These are phyloP conservation scores for Abscondita cerata DNA, from an alignment of 2,888 invertebrate species.

Conservation along the genomic window DNA sequence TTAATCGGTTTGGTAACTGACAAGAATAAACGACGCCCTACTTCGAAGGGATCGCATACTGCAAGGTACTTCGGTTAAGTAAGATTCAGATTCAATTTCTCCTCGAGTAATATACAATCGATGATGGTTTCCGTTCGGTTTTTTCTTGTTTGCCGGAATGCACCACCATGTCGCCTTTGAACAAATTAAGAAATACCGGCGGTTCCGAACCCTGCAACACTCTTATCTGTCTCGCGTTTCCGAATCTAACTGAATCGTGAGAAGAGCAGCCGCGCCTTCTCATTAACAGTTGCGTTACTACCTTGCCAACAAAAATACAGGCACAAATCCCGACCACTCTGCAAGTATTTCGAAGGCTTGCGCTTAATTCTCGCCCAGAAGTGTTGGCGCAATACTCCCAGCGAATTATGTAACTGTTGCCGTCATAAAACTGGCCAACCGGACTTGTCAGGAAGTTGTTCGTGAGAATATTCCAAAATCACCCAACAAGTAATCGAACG, in stretches of 20 bases:
- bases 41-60: slow-evolving; percentile 78
- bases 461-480: slow-evolving; percentile 83
- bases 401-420: slow-evolving; percentile 89
- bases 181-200: slow-evolving; percentile 86
- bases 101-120: slow-evolving; percentile 61
- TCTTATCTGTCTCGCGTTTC: slow-evolving; percentile 82
- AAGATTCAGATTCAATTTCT: slow-evolving; percentile 77
- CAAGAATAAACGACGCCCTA: slow-evolving; percentile 77
- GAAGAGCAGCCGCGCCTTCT: slow-evolving; percentile 90
- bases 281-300: slow-evolving; percentile 82
- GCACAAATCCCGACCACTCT: slow-evolving; percentile 84
- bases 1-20: slow-evolving; percentile 68
- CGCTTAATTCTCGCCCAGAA: slow-evolving; percentile 83
- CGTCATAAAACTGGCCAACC: slow-evolving; percentile 84
- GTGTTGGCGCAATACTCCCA: slow-evolving; percentile 92
- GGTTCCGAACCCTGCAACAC: slow-evolving; percentile 85
- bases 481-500: slow-evolving; percentile 84
- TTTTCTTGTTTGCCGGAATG: slow-evolving; percentile 75
- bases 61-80: slow-evolving; percentile 81
- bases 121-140: slow-evolving; percentile 45
- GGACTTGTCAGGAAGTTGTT: slow-evolving; percentile 68
- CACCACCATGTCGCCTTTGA: slow-evolving; percentile 79
- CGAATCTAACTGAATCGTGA: slow-evolving; percentile 91
- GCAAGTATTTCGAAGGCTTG: slow-evolving; percentile 83
- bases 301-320: slow-evolving; percentile 98